Evolutionary conservation across 1,140 invertebrate species (phyloP).

Genomic region (Drosophila repletoides): DNA sequence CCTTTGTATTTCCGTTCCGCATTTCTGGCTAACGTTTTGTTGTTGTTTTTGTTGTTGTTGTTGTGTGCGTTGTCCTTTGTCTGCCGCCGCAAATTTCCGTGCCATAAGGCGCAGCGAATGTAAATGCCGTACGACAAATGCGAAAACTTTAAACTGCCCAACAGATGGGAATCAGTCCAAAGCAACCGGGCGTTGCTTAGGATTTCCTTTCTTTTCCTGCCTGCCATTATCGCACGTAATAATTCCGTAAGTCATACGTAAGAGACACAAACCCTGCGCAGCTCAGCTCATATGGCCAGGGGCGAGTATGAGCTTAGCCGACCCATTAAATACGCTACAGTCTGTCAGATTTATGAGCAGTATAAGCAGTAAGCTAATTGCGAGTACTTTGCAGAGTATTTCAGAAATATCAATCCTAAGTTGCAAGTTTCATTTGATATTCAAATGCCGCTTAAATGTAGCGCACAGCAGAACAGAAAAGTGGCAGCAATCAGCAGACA

Average conservation of each 20-base stretch:
- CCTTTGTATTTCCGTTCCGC: conserved; percentile 27
- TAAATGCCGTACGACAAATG: conserved; percentile 71
- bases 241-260: conserved; percentile 42
- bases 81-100: conserved; percentile 67
- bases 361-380: too few species aligned
- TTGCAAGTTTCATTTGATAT: conserved; percentile 17
- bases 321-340: background rate
- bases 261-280: conserved; percentile 15
- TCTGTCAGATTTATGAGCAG: background rate
- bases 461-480: conserved; percentile 18
- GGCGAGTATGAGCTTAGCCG: background rate
- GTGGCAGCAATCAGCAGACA: conserved; percentile 35
- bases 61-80: conserved; percentile 43
- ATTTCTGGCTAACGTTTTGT: conserved; percentile 27
- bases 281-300: conserved; percentile 16
- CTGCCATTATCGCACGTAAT: conserved; percentile 68
- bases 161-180: conserved; percentile 38
- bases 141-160: conserved; percentile 75
- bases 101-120: conserved; percentile 68
- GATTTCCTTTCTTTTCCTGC: conserved; percentile 44
- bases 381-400: too few species aligned
- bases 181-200: background rate
- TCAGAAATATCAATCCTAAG: too few species aligned
- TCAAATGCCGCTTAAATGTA: conserved; percentile 35
- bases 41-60: conserved; percentile 10